Conservation (phyloP, 2,888 invertebrate genomes). For the Limnephilus auricula region DNA sequence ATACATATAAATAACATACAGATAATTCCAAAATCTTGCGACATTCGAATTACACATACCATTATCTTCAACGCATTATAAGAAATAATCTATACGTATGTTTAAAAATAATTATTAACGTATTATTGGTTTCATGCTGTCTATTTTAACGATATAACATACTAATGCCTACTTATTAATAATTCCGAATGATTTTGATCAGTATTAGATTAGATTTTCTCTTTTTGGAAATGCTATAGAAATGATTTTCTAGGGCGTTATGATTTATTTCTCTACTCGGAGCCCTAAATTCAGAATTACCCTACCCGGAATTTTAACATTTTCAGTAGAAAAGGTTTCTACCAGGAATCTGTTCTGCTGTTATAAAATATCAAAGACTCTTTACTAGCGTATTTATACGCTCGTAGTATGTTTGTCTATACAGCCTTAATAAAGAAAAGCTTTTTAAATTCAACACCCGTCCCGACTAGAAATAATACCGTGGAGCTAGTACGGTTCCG, state of each 20-base stretch:
- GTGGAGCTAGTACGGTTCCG: not conserved
- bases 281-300: not conserved
- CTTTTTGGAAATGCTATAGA: not conserved
- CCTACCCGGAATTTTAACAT: not conserved
- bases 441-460: not conserved
- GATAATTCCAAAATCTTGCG: no score
- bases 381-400: not conserved
- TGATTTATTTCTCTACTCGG: not conserved
- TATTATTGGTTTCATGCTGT: not conserved
- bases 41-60: not conserved
- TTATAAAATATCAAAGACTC: not conserved
- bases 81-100: not conserved
- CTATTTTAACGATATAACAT: not conserved
- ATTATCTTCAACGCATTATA: not conserved
- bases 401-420: not conserved
- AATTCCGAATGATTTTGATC: not conserved
- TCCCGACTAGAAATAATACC: not conserved
- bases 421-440: not conserved
- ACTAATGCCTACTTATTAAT: not conserved
- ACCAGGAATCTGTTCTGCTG: not conserved
- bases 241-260: not conserved
- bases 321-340: not conserved
- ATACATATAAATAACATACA: no score
- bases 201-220: not conserved
- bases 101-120: not conserved